phyloP scores from a whole-genome alignment of 2,113 vertebrate species.

The Oreochromis niloticus region DNA sequence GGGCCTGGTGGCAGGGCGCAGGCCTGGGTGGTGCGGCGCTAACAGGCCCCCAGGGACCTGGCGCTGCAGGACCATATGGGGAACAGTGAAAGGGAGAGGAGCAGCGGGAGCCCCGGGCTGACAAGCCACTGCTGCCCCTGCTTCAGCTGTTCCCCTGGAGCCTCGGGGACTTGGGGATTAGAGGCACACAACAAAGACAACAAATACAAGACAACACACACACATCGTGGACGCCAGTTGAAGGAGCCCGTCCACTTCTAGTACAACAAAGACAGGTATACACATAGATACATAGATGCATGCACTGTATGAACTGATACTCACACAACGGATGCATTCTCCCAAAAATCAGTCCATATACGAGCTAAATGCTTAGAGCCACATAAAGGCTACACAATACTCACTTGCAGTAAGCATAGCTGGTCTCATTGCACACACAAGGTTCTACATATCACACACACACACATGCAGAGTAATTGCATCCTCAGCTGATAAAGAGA shows the following conservation, averaged over 20 bases:
- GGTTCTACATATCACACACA: neutral
- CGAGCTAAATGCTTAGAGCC: neutral
- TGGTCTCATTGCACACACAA: neutral
- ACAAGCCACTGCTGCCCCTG: constrained; percentile 83
- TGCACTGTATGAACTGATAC: neutral
- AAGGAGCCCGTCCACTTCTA: constrained; percentile 7
- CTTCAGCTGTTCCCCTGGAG: constrained; percentile 89
- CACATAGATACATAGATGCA: neutral
- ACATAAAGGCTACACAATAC: neutral
- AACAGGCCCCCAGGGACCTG: constrained; percentile 90
- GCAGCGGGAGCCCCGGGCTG: constrained; percentile 83
- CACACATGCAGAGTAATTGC: neutral
- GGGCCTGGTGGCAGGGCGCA: constrained; percentile 73
- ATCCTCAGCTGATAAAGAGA: neutral
- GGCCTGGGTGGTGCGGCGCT: constrained; percentile 85
- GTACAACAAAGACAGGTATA: constrained; percentile 18
- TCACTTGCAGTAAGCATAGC: neutral
- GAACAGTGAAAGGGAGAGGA: constrained; percentile 84
- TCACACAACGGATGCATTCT: neutral
- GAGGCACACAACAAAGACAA: constrained; percentile 72
- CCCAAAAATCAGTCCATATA: constrained; percentile 9
- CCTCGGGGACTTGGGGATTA: constrained; percentile 81
- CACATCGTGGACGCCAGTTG: neutral
- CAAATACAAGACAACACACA: constrained; percentile 37
- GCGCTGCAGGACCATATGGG: constrained; percentile 95